Base-by-base conservation (phyloP, 2,888 invertebrate species). In the Sceliomorpha sp. region DNA sequence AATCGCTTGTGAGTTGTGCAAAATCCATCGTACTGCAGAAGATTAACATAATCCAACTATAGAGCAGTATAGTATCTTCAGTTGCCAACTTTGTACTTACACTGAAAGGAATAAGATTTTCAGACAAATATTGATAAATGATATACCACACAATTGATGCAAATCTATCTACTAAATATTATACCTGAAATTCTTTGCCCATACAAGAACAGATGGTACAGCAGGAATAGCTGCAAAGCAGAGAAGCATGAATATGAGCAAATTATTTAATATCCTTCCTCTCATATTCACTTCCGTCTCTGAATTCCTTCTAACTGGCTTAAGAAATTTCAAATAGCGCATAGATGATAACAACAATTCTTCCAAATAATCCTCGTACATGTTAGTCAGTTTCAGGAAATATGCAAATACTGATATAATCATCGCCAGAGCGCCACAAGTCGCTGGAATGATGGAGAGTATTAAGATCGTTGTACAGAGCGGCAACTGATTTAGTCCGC, bases 111-210 rank as follows among this genome's bases (percentile, higher is more conserved):
- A 42, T 37, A 1, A n/a, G n/a, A n/a, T n/a, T n/a, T n/a, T n/a
- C n/a, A n/a, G n/a, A n/a, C 5, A 1, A 37, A 31, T 9, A 32
- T 48, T 36, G 36, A 27, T 2, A 53, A 53, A n/a, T n/a, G n/a
- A n/a, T n/a, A n/a, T n/a, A n/a, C n/a, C n/a, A n/a, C n/a, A n/a
- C n/a, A n/a, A n/a, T n/a, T n/a, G n/a, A n/a, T n/a, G n/a, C n/a
- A n/a, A n/a, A n/a, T n/a, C n/a, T n/a, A n/a, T n/a, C n/a, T n/a
- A n/a, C n/a, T n/a, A n/a, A n/a, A n/a, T n/a, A n/a, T n/a, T n/a
- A 42, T 90, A 95, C 95, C 92, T 92, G 77, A 93, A 94, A 89
- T 94, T 94, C 80, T 92, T 93, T 0, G 95, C 93, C 96, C 96
- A 96, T 2, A 94, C 93, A 32, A 96, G 84, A 9, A 93, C 90